A percentile compares a stretch with the other conserved stretches of the same genome.
Evolutionary conservation across 2,113 vertebrate genomes (phyloP).

Genomic region (Stegostoma tigrinum): DNA sequence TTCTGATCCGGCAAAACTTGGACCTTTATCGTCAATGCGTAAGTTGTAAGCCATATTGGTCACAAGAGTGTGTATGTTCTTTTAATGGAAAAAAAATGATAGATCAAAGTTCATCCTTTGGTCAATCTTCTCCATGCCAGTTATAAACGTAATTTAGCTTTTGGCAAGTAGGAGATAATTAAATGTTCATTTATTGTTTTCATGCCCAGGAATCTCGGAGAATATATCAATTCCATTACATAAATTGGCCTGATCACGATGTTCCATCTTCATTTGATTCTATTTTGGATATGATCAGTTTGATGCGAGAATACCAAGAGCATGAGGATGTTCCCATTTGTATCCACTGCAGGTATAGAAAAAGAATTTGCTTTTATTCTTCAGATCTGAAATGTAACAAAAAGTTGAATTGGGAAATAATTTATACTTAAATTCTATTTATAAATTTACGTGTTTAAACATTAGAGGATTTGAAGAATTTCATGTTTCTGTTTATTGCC

Average conservation of each 20-base stretch:
- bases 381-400: not conserved
- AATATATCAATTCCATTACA: slow-evolving; percentile 92
- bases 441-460: not conserved
- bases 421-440: not conserved
- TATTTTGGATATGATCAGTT: slow-evolving; percentile 94
- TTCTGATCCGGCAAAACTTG: not conserved
- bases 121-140: not conserved
- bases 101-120: not conserved
- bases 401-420: not conserved
- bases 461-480: not conserved
- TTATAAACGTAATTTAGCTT: not conserved
- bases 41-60: not conserved
- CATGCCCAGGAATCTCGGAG: slow-evolving; percentile 73
- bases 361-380: not conserved
- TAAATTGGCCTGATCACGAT: slow-evolving; percentile 98
- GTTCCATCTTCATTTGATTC: slow-evolving; percentile 96
- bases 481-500: not conserved
- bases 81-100: not conserved
- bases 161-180: not conserved
- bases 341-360: slow-evolving; percentile 84
- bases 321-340: slow-evolving; percentile 92
- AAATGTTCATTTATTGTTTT: not conserved
- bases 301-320: slow-evolving; percentile 92
- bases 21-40: not conserved
- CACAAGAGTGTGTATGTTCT: not conserved